A percentile compares a stretch with the other conserved stretches of the same genome.
Evolutionary conservation across 2,113 vertebrate genomes (phyloP).

Genomic region (Vanacampus margaritifer): DNA sequence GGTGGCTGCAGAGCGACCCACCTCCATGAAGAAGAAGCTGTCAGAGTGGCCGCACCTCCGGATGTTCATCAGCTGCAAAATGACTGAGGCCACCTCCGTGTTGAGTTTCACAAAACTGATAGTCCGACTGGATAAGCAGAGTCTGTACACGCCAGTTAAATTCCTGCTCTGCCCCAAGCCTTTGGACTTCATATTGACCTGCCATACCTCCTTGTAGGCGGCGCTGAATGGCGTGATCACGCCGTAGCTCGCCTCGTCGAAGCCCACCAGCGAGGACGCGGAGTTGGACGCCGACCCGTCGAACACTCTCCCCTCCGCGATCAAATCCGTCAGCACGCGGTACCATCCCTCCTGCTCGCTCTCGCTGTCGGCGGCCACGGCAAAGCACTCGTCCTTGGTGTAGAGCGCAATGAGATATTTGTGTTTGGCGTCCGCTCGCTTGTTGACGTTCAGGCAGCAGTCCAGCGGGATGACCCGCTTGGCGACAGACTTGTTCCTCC

Average conservation of each 20-base stretch:
- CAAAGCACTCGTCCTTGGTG: slow-evolving; percentile 96
- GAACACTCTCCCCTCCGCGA: slow-evolving; percentile 80
- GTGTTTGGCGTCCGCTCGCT: slow-evolving; percentile 94
- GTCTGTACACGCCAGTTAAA: slow-evolving; percentile 88
- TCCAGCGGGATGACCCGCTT: slow-evolving; percentile 90
- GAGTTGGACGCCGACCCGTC: slow-evolving; percentile 74
- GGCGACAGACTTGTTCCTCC: slow-evolving; percentile 89
- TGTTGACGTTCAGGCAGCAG: slow-evolving; percentile 93
- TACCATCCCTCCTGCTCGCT: slow-evolving; percentile 95
- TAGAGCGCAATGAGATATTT: slow-evolving; percentile 96
- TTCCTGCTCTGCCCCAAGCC: slow-evolving; percentile 90
- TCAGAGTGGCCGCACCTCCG: slow-evolving; percentile 97
- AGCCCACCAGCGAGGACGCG: slow-evolving; percentile 75
- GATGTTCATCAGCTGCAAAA: slow-evolving; percentile 95
- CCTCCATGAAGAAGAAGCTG: slow-evolving; percentile 98
- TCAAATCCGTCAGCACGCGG: slow-evolving; percentile 82
- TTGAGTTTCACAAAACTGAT: slow-evolving; percentile 93
- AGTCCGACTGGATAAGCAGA: slow-evolving; percentile 89
- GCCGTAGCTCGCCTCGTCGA: slow-evolving; percentile 84
- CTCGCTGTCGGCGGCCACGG: slow-evolving; percentile 92
- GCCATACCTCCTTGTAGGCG: slow-evolving; percentile 93
- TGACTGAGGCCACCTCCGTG: slow-evolving; percentile 86
- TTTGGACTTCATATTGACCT: slow-evolving; percentile 91
- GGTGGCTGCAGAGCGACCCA: slow-evolving; percentile 90
- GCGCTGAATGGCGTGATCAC: slow-evolving; percentile 78